Percentiles rank a stretch among this genome's conserved stretches.
phyloP scores from a whole-genome alignment of 2,113 vertebrate genomes.

The Callaeas wilsoni region DNA sequence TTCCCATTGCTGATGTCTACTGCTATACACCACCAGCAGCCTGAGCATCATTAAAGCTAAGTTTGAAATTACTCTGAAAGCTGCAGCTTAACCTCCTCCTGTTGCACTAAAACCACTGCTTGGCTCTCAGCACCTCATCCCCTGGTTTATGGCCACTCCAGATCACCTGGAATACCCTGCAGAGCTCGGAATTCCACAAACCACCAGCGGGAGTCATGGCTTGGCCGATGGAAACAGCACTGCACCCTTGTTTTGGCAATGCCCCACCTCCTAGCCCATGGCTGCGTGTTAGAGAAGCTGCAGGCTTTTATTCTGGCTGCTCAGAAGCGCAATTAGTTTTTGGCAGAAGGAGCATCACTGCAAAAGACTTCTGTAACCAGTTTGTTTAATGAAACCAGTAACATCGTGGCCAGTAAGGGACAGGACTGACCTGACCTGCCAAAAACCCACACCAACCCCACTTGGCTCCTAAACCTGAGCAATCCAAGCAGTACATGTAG shows the following conservation, averaged over 20 bases:
- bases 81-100: not conserved
- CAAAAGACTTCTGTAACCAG: not conserved
- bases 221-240: not conserved
- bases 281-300: not conserved
- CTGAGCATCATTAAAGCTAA: not conserved
- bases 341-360: rapidly evolving
- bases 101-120: not conserved
- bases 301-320: not conserved
- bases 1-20: not conserved
- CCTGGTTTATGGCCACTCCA: not conserved
- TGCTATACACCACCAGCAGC: not conserved
- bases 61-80: not conserved
- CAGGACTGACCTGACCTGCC: not conserved
- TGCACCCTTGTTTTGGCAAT: not conserved
- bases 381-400: not conserved
- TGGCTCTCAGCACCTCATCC: not conserved
- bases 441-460: not conserved
- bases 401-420: rapidly evolving
- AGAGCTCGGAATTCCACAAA: not conserved
- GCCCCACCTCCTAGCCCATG: not conserved
- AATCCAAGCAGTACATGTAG: not conserved
- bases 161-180: not conserved
- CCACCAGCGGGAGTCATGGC: not conserved
- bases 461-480: not conserved
- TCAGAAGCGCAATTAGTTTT: not conserved